Conservation (phyloP, 2,797 vertebrate genomes). For the Hozukius guyotensis region DNA sequence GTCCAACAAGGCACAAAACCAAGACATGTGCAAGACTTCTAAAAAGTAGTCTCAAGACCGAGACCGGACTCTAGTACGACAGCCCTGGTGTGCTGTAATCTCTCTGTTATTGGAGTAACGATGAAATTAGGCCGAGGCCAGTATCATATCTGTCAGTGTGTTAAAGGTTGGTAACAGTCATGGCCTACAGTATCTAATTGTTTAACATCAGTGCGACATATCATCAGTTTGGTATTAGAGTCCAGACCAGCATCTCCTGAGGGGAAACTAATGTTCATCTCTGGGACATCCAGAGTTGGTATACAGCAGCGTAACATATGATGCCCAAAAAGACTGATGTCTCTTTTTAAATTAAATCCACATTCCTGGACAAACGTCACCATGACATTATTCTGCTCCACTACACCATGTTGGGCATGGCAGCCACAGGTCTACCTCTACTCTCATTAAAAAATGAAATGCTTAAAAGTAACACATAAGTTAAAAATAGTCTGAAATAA, state of each 20-base stretch:
- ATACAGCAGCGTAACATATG: background rate
- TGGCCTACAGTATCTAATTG: background rate
- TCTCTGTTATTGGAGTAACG: background rate
- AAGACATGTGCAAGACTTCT: too few relatives aligned
- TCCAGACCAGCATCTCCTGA: background rate
- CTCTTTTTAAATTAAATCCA: background rate
- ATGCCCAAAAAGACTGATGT: background rate
- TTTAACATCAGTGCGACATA: background rate
- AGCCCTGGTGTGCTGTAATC: too few relatives aligned
- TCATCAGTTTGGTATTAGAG: background rate
- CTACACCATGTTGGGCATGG: background rate
- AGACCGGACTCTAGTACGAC: too few relatives aligned
- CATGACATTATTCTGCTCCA: background rate
- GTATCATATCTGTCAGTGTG: background rate
- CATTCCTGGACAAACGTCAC: background rate
- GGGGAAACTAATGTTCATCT: background rate
- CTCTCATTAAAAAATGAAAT: background rate
- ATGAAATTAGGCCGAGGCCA: background rate
- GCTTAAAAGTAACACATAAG: background rate
- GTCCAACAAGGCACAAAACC: too few relatives aligned
- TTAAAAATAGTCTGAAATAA: slow-evolving; percentile 1
- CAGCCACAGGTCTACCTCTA: background rate
- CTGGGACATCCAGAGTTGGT: background rate
- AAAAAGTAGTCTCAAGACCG: too few relatives aligned
- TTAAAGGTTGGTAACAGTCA: background rate